These are phyloP conservation scores for Passer domesticus DNA, from an alignment of 2,113 vertebrate species.

Conservation along the genomic window DNA sequence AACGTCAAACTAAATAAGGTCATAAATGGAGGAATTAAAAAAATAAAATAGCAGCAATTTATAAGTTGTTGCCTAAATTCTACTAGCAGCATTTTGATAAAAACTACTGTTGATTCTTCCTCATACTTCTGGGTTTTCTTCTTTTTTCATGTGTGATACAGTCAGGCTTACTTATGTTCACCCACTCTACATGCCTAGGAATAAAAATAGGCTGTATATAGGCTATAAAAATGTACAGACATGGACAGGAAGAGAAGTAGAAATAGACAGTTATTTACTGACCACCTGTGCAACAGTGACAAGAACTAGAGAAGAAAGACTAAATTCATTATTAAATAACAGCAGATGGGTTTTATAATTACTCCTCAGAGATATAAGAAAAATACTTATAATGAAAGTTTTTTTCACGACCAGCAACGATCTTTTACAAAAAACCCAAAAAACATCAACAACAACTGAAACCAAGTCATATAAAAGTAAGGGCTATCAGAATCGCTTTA, in stretches of 20 bases:
- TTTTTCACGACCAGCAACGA: background rate
- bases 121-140: background rate
- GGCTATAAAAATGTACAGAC: background rate
- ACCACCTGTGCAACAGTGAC: background rate
- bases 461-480: background rate
- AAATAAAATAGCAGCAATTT: background rate
- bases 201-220: background rate
- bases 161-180: background rate
- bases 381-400: background rate
- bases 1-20: conserved; percentile 26
- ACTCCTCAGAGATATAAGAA: background rate
- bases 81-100: background rate
- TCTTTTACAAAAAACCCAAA: background rate
- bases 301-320: background rate
- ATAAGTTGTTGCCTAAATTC: background rate
- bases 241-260: background rate
- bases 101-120: background rate
- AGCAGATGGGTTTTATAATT: background rate
- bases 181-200: background rate
- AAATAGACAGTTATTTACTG: background rate
- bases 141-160: background rate
- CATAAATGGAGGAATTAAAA: conserved; percentile 13
- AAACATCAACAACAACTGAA: background rate
- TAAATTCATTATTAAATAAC: background rate
- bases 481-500: background rate